phyloP scores from a whole-genome alignment of 2,888 invertebrate species.

The Agonopterix subpropinquella region DNA sequence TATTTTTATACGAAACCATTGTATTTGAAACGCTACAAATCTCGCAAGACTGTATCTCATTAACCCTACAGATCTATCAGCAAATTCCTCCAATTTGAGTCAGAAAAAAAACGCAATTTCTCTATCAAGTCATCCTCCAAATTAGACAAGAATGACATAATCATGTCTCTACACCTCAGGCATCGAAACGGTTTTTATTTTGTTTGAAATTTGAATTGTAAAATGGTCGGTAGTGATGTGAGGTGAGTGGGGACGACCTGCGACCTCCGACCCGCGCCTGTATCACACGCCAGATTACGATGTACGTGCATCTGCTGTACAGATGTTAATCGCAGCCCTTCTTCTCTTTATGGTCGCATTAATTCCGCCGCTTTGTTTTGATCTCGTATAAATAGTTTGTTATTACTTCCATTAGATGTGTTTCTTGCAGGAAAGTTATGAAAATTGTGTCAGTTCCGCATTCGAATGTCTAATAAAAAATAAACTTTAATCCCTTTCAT shows the following conservation, averaged over 20 bases:
- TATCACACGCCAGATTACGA: conserved; percentile 36
- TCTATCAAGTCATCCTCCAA: conserved; percentile 1
- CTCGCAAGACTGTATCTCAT: no score
- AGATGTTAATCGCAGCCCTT: conserved; percentile 54
- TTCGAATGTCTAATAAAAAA: conserved; percentile 16
- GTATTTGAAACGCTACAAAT: no score
- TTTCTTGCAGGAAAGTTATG: conserved; percentile 28
- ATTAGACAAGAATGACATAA: conserved; percentile 15
- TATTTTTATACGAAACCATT: no score
- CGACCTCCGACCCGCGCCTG: conserved; percentile 28
- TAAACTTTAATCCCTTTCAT: conserved; percentile 4
- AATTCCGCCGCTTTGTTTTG: conserved; percentile 47
- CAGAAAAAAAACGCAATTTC: no score
- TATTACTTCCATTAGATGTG: conserved; percentile 36
- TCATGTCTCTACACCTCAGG: conserved; percentile 23
- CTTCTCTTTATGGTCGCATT: conserved; percentile 40
- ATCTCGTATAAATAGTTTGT: conserved; percentile 57
- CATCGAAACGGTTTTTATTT: conserved; percentile 15
- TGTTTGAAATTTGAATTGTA: conserved; percentile 35
- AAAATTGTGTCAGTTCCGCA: conserved; percentile 56
- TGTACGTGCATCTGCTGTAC: conserved; percentile 44
- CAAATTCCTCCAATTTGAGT: no score
- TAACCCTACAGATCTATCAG: no score
- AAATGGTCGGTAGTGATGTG: conserved; percentile 18
- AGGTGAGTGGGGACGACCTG: conserved; percentile 19